Percentiles rank a stretch among this genome's conserved stretches.
phyloP scores from a whole-genome alignment of 2,797 vertebrate genomes.

The Psittacula echo region DNA sequence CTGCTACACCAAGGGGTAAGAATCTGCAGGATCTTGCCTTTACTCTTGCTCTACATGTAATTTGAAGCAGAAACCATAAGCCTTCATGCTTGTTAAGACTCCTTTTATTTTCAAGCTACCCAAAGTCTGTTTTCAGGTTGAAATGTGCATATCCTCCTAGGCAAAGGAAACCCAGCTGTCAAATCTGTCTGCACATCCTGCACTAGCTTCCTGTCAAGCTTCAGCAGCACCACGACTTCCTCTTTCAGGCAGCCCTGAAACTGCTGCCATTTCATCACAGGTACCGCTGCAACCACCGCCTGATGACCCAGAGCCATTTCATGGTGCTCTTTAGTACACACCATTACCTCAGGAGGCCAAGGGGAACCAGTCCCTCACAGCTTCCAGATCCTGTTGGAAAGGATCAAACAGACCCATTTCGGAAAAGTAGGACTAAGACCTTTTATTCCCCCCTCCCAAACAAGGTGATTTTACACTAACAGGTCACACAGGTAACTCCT shows the following conservation, averaged over 20 bases:
- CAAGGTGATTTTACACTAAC: background rate
- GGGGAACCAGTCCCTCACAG: background rate
- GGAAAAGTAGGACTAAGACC: background rate
- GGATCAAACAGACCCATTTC: background rate
- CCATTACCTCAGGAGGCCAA: rapidly evolving
- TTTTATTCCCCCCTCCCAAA: background rate
- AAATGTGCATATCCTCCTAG: background rate
- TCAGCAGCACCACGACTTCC: background rate
- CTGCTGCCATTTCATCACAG: slow-evolving; percentile 19
- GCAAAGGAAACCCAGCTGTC: slow-evolving; percentile 27
- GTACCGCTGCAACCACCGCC: background rate
- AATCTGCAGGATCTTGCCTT: background rate
- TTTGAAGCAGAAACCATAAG: background rate
- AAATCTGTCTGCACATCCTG: slow-evolving; percentile 23
- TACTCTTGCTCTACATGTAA: rapidly evolving
- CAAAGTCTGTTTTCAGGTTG: background rate
- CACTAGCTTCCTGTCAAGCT: slow-evolving; percentile 10
- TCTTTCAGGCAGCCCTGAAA: background rate
- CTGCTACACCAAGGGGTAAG: background rate
- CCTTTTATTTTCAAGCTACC: background rate
- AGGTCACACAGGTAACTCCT: background rate
- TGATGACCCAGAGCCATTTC: background rate
- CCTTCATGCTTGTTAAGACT: background rate
- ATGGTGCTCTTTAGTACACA: background rate
- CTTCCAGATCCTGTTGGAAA: background rate